Percentiles rank a stretch among this genome's conserved stretches.
Evolutionary conservation across 2,888 invertebrate genomes (phyloP).

Genomic region (Dasysyrphus tricinctus): DNA sequence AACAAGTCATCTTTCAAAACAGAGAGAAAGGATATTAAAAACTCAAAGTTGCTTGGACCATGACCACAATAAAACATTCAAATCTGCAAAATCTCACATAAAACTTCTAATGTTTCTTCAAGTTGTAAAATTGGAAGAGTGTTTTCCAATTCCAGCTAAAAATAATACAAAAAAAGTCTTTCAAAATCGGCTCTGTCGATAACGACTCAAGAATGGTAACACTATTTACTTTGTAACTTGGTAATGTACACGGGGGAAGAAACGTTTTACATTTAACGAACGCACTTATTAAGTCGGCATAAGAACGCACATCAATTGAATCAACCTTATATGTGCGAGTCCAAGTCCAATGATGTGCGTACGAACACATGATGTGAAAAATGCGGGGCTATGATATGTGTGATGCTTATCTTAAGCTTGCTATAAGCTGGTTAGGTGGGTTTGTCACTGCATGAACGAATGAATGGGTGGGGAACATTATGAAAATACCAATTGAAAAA

Average conservation of each 20-base stretch:
- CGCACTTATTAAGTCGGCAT: constrained; percentile 42
- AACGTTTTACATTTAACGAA: not conserved
- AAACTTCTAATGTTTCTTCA: no score
- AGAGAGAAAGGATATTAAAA: no score
- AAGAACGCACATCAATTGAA: constrained; percentile 32
- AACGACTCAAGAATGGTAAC: not conserved
- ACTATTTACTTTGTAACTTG: not conserved
- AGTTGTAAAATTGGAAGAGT: no score
- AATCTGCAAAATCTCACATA: no score
- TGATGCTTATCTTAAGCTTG: constrained; percentile 46
- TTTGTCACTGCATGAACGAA: constrained; percentile 33
- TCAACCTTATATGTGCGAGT: constrained; percentile 14
- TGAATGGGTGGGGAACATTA: constrained; percentile 59
- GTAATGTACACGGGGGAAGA: not conserved
- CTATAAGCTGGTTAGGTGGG: constrained; percentile 29
- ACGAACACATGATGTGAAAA: constrained; percentile 31
- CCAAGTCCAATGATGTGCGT: constrained; percentile 21
- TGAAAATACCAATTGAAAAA: constrained; percentile 73
- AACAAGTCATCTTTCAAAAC: no score
- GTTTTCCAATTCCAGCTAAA: no score
- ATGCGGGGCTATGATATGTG: constrained; percentile 45
- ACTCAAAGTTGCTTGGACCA: no score
- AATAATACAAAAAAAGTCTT: not conserved
- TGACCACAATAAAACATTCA: no score
- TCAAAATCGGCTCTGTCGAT: not conserved